phyloP scores from a whole-genome alignment of 2,888 invertebrate genomes.

The Ichneumon xanthorius region DNA sequence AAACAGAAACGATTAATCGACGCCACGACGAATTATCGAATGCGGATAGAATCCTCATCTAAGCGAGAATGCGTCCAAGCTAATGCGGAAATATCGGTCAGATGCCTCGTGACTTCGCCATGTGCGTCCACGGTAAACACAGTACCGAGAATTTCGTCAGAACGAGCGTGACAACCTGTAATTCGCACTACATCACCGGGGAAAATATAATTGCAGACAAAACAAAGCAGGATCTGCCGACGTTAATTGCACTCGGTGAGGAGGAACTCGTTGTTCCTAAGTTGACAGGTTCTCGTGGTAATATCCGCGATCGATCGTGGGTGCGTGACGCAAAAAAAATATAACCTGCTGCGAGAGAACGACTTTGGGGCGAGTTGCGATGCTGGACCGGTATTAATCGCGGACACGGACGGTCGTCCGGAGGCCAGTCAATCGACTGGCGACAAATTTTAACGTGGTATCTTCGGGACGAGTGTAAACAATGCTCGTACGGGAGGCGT shows the following conservation, averaged over 20 bases:
- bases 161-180: slow-evolving; percentile 15
- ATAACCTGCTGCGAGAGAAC: slow-evolving; percentile 61
- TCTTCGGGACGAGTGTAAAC: background rate
- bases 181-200: background rate
- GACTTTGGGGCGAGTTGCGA: slow-evolving; percentile 40
- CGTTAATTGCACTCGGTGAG: background rate
- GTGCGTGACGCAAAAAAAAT: slow-evolving; percentile 67
- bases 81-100: slow-evolving; percentile 37
- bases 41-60: background rate
- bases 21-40: background rate
- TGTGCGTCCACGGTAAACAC: slow-evolving; percentile 57
- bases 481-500: slow-evolving; percentile 4
- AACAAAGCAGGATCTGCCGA: slow-evolving; percentile 1
- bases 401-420: background rate
- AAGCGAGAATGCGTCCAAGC: background rate
- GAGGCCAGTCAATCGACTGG: background rate
- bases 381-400: slow-evolving; percentile 35
- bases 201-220: slow-evolving; percentile 4
- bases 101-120: slow-evolving; percentile 62
- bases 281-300: slow-evolving; percentile 67
- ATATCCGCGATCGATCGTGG: slow-evolving; percentile 68
- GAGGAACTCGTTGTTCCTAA: slow-evolving; percentile 57
- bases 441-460: background rate
- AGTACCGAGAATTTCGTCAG: slow-evolving; percentile 27
- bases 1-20: background rate